phyloP scores from a whole-genome alignment of 2,797 vertebrate species.

The Florisuga fusca region DNA sequence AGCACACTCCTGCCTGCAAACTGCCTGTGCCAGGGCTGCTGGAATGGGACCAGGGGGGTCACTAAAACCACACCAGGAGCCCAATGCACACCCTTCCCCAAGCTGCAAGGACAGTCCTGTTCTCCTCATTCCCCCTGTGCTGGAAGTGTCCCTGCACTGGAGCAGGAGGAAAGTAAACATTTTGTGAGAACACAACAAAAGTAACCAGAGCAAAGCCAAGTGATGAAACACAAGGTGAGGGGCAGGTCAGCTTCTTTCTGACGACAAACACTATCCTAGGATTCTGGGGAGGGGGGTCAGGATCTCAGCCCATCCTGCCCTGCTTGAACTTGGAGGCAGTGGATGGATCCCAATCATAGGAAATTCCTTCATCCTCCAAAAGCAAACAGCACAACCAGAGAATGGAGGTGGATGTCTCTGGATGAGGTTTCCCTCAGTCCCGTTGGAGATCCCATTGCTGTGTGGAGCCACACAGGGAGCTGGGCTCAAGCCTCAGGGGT shows the following conservation, averaged over 20 bases:
- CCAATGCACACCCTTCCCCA: neutral
- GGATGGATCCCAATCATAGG: neutral
- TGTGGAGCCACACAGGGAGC: no score
- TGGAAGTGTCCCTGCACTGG: neutral
- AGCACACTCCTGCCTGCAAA: neutral
- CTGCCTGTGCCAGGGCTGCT: neutral
- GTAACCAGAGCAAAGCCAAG: neutral
- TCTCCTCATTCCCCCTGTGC: neutral
- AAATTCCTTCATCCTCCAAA: neutral
- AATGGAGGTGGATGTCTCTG: neutral
- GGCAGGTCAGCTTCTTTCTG: neutral
- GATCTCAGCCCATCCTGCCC: neutral
- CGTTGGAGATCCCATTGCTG: no score
- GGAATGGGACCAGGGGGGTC: neutral
- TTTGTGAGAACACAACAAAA: neutral
- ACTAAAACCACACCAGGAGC: neutral
- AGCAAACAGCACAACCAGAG: neutral
- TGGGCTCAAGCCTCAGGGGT: no score
- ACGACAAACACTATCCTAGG: rapidly evolving
- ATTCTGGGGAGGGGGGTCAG: neutral
- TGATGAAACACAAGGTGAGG: neutral
- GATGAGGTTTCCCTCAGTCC: neutral
- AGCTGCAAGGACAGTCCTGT: neutral
- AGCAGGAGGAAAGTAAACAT: neutral
- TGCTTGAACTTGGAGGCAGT: neutral